phyloP scores from a whole-genome alignment of 2,888 invertebrate genomes.

The Athalia cordata region DNA sequence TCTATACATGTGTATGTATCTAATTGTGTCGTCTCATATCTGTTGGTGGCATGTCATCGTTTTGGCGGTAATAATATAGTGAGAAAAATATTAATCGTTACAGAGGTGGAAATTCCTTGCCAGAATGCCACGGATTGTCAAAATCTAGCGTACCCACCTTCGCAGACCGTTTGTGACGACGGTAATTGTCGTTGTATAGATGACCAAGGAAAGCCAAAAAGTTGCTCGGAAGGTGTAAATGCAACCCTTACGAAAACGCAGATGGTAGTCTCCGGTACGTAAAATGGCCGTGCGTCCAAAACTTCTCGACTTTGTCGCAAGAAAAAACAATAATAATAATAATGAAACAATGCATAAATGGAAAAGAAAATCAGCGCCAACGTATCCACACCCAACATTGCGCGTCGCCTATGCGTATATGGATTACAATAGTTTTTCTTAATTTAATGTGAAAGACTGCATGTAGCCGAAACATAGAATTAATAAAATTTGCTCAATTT shows the following conservation, averaged over 20 bases:
- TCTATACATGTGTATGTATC: neutral
- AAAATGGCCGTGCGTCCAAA: neutral
- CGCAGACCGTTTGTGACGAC: conserved; percentile 48
- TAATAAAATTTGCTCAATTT: conserved; percentile 27
- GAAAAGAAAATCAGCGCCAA: too few relatives aligned
- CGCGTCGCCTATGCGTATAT: too few relatives aligned
- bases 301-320: too few relatives aligned
- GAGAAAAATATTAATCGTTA: conserved; percentile 39
- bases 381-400: too few relatives aligned
- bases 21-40: neutral
- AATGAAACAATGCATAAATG: too few relatives aligned
- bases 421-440: too few relatives aligned
- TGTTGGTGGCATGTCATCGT: neutral
- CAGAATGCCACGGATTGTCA: conserved; percentile 41
- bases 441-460: too few relatives aligned
- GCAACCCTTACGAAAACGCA: neutral
- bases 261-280: neutral
- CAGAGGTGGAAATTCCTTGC: conserved; percentile 56
- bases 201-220: neutral
- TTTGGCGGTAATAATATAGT: neutral
- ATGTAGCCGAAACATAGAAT: neutral
- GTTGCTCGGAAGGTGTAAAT: conserved; percentile 48
- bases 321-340: too few relatives aligned
- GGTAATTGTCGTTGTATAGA: conserved; percentile 54
- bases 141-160: neutral